Percentiles rank a stretch among this genome's conserved stretches.
Evolutionary conservation across 2,888 invertebrate genomes (phyloP).

Genomic region (Limulus polyphemus): DNA sequence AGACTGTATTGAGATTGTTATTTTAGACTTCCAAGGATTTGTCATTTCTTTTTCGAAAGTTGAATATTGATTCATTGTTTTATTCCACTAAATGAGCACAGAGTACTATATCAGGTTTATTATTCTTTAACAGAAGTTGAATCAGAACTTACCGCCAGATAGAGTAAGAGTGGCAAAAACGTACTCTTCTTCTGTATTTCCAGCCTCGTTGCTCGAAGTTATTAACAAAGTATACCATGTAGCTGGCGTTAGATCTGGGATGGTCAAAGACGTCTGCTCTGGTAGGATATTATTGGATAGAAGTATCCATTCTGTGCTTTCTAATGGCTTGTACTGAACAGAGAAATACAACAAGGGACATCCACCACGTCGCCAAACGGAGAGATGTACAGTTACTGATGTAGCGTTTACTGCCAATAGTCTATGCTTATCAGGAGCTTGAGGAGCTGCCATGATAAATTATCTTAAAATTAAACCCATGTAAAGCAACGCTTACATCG

Average conservation of each 20-base stretch:
- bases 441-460: conserved; percentile 51
- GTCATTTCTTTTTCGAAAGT: too few species aligned
- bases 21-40: too few species aligned
- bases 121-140: too few species aligned
- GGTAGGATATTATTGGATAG: conserved; percentile 86
- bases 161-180: conserved; percentile 88
- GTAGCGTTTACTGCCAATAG: conserved; percentile 88
- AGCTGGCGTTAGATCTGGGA: conserved; percentile 68
- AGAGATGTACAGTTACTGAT: conserved; percentile 78
- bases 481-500: too few species aligned
- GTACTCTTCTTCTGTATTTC: conserved; percentile 86
- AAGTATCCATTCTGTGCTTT: conserved; percentile 66
- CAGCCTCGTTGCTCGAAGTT: conserved; percentile 73
- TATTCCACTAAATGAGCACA: too few species aligned
- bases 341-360: conserved; percentile 92
- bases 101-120: too few species aligned
- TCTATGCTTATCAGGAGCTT: conserved; percentile 74
- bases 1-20: too few species aligned
- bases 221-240: conserved; percentile 86
- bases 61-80: too few species aligned
- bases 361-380: conserved; percentile 87
- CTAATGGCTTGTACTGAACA: conserved; percentile 54
- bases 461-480: too few species aligned
- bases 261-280: conserved; percentile 23
- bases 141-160: conserved; percentile 63